Evolutionary conservation across 92 coral and sea anemone species (phyloP).

Genomic region (Anthopleura xanthogrammica): DNA sequence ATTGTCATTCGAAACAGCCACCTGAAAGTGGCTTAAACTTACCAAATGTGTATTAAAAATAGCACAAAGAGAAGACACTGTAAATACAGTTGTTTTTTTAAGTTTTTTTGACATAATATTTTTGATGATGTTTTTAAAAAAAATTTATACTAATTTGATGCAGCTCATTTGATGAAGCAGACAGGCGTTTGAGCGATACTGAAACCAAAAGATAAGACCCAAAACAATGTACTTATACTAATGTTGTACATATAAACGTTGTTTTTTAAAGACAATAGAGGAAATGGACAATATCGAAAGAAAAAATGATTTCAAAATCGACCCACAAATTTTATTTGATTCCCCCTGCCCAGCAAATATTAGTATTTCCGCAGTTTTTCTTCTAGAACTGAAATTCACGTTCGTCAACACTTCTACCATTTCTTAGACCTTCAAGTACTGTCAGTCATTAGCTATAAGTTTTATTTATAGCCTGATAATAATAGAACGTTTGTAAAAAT

Average conservation of each 20-base stretch:
- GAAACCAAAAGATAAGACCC: background rate
- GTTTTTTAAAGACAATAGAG: background rate
- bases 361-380: background rate
- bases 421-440: background rate
- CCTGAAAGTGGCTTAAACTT: slow-evolving; percentile 38
- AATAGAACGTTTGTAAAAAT: background rate
- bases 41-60: slow-evolving; percentile 33
- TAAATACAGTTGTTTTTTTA: background rate
- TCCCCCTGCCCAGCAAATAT: background rate
- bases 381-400: background rate
- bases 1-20: slow-evolving; percentile 33
- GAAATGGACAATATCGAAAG: background rate
- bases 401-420: background rate
- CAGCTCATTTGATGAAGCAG: background rate
- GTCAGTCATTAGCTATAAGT: background rate
- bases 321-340: background rate
- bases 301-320: background rate
- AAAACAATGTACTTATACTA: background rate
- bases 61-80: background rate
- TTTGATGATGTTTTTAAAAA: background rate
- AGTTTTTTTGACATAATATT: background rate
- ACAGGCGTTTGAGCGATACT: background rate
- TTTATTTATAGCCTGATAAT: background rate
- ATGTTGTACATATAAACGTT: background rate
- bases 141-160: no score